Base-by-base conservation (phyloP, 1,140 invertebrate species). In the Zaprionus camerounensis region DNA sequence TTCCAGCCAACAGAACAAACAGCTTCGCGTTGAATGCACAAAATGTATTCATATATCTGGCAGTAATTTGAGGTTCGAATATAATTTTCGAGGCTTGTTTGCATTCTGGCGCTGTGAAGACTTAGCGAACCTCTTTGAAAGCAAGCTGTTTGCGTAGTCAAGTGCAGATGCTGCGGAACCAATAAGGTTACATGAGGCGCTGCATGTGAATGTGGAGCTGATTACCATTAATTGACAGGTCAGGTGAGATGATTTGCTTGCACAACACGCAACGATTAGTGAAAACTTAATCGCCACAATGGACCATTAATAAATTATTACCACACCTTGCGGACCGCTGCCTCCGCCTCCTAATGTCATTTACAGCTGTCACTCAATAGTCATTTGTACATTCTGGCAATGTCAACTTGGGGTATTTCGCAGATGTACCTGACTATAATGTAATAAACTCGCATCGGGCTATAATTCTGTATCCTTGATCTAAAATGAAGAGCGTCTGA, bases 381-480 rank as follows among this genome's bases (percentile, higher is more conserved):
- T 49, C 77, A 77, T 69, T 53, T 59, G 34, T 51, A 36, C 36
- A 67, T 61, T 67, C 63, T 71, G 13, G 36, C 68, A 62, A 53
- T 36, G 28, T 65, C 53, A 65, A 61, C 2, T 1, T 1, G n/a
- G 17, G 17, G 17, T 0, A 34, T 41, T 34, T 69, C 17, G 17
- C 20, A 22, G 36, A n/a, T 24, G 5, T 24, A 34, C 12, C 6
- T 15, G 34, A 28, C 3, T 57, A 46, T 68, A 51, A 36, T 67
- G 22, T 20, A 26, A 65, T 49, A 17, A 9, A 17, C 17, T 36
- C 28, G 12, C 24, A 15, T 58, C 64, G 78, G 74, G 41, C 59
- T 82, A 22, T 77, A n/a, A n/a, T 44, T n/a, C 5, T 71, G 69
- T 44, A 87, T 87, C 84, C 84, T 87, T 87, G 84, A 90, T 88